These are phyloP conservation scores for Limnothrissa miodon DNA, from an alignment of 2,113 vertebrate genomes.

Conservation along the genomic window DNA sequence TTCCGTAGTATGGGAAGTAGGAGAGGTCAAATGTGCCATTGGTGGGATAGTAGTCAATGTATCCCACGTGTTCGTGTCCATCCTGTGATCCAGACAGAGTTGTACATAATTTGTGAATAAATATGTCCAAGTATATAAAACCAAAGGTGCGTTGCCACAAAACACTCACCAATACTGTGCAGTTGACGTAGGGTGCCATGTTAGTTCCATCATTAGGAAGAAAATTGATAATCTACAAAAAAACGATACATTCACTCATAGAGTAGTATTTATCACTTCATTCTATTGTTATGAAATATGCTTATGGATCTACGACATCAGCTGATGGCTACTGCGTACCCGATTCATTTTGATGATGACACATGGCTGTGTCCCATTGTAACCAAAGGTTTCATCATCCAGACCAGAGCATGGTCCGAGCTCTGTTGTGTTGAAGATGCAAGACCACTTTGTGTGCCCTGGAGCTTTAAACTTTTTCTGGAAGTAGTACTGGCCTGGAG, in stretches of 20 bases:
- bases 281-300: no score
- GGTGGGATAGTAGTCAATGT: constrained; percentile 75
- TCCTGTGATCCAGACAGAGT: constrained; percentile 44
- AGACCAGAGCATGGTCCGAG: constrained; percentile 80
- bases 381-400: constrained; percentile 78
- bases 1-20: constrained; percentile 90
- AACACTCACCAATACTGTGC: constrained; percentile 74
- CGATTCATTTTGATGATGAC: constrained; percentile 91
- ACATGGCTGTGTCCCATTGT: constrained; percentile 78
- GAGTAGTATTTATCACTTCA: no score
- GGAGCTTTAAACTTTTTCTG: constrained; percentile 71
- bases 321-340: constrained; percentile 56
- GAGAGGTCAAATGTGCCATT: constrained; percentile 74
- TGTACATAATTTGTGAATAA: neutral
- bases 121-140: neutral
- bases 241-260: neutral
- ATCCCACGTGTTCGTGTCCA: constrained; percentile 50
- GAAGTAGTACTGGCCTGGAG: constrained; percentile 67
- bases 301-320: no score
- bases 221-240: constrained; percentile 80
- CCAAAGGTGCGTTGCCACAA: neutral
- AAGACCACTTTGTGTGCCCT: constrained; percentile 78
- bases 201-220: constrained; percentile 66
- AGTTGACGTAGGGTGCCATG: constrained; percentile 72
- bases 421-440: constrained; percentile 78